Conservation (phyloP, 2,797 vertebrate genomes). For the Nothura maculosa region DNA sequence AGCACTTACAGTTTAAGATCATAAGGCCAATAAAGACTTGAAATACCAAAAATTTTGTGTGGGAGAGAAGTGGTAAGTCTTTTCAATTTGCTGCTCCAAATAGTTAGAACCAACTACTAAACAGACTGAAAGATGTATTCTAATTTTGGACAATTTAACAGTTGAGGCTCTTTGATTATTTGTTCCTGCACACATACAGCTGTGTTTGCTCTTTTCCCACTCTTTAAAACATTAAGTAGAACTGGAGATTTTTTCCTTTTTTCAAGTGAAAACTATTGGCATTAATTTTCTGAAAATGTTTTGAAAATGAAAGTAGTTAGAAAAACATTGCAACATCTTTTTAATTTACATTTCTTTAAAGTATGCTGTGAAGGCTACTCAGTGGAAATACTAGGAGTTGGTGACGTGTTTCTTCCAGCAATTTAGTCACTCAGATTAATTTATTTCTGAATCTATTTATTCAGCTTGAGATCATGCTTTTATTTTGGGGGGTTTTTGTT, state of each 20-base stretch:
- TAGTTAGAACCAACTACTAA: slow-evolving; percentile 25
- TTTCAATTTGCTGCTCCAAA: background rate
- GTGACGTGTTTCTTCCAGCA: background rate
- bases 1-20: background rate
- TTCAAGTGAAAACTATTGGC: background rate
- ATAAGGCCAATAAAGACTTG: background rate
- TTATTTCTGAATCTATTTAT: background rate
- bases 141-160: slow-evolving; percentile 19
- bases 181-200: background rate
- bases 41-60: background rate
- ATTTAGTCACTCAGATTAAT: background rate
- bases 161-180: background rate
- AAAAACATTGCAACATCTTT: background rate
- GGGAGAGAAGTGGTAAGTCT: slow-evolving; percentile 16
- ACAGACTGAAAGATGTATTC: background rate
- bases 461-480: background rate
- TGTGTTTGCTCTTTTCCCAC: background rate
- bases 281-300: slow-evolving; percentile 16
- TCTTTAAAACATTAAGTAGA: background rate
- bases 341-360: background rate
- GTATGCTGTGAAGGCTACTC: background rate
- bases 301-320: background rate
- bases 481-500: too few relatives aligned
- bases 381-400: background rate
- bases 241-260: background rate